A percentile compares a stretch with the other conserved stretches of the same genome.
These are phyloP conservation scores for Nebria salina DNA, from an alignment of 2,888 invertebrate genomes.

Conservation along the genomic window DNA sequence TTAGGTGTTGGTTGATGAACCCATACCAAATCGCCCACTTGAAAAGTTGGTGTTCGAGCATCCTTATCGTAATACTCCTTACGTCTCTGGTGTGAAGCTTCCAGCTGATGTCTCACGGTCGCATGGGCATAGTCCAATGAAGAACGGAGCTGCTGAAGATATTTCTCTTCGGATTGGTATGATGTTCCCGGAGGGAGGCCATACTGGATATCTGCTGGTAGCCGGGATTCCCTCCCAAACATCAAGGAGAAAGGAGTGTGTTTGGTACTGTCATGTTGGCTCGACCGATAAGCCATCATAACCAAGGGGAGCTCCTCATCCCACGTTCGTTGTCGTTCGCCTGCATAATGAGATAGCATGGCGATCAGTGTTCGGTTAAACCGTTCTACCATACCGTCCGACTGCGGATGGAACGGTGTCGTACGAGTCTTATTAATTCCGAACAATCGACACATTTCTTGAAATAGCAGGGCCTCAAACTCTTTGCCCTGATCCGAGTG, in stretches of 20 bases:
- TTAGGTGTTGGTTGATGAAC: not conserved
- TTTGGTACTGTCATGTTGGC: too few species aligned
- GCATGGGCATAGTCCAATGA: not conserved
- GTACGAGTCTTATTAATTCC: conserved; percentile 25
- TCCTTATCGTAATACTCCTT: conserved; percentile 9
- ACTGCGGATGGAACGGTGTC: too few species aligned
- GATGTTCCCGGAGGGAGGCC: too few species aligned
- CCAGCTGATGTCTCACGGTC: not conserved
- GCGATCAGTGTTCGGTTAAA: conserved; percentile 41
- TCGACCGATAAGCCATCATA: conserved; percentile 2
- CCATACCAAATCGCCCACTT: too few species aligned
- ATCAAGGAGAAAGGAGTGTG: too few species aligned
- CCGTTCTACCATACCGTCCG: too few species aligned
- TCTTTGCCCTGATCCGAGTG: conserved; percentile 50
- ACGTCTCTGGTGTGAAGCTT: not conserved
- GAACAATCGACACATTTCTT: conserved; percentile 44
- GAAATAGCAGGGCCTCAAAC: conserved; percentile 50
- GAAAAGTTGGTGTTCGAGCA: not conserved
- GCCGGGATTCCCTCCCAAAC: too few species aligned
- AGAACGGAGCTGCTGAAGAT: too few species aligned
- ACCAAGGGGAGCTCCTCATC: not conserved
- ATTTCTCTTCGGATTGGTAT: too few species aligned
- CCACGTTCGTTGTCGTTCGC: not conserved
- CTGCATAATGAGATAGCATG: conserved; percentile 23
- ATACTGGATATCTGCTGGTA: too few species aligned